These are phyloP conservation scores for Odocoileus virginianus DNA, from an alignment of 2,113 vertebrate genomes.

Conservation along the genomic window DNA sequence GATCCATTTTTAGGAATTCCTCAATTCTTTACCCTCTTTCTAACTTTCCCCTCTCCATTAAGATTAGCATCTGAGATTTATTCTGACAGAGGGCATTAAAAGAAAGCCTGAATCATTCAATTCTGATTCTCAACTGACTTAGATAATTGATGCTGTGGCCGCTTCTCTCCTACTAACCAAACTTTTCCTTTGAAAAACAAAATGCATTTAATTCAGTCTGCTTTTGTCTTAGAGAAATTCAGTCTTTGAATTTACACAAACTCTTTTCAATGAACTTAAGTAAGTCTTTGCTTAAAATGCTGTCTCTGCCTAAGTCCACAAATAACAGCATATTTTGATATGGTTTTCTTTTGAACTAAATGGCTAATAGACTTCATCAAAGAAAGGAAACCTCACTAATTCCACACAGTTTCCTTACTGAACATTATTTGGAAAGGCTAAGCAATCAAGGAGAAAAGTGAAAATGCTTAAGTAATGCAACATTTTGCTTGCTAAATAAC, in stretches of 20 bases:
- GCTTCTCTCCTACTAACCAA: background rate
- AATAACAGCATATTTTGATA: background rate
- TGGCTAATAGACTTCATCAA: conserved; percentile 9
- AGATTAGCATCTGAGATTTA: background rate
- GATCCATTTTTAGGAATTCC: background rate
- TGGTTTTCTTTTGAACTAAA: conserved; percentile 35
- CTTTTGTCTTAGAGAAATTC: background rate
- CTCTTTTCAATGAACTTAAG: background rate
- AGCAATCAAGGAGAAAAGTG: background rate
- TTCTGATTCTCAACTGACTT: conserved; percentile 12
- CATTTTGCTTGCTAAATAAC: background rate
- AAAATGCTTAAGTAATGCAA: conserved; percentile 28
- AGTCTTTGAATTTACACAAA: conserved; percentile 31
- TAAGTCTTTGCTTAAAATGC: conserved; percentile 21
- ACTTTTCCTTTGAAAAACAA: conserved; percentile 24
- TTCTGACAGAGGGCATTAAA: conserved; percentile 38
- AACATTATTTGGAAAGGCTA: conserved; percentile 38
- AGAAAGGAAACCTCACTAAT: background rate
- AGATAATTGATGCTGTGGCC: background rate
- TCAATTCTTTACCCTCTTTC: background rate
- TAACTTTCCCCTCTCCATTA: background rate
- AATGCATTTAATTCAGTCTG: conserved; percentile 19
- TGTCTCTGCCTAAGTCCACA: conserved; percentile 3
- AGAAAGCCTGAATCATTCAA: background rate
- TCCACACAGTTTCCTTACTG: background rate